Evolutionary conservation across 2,113 vertebrate genomes (phyloP).

Genomic region (Poeciliopsis occidentalis): DNA sequence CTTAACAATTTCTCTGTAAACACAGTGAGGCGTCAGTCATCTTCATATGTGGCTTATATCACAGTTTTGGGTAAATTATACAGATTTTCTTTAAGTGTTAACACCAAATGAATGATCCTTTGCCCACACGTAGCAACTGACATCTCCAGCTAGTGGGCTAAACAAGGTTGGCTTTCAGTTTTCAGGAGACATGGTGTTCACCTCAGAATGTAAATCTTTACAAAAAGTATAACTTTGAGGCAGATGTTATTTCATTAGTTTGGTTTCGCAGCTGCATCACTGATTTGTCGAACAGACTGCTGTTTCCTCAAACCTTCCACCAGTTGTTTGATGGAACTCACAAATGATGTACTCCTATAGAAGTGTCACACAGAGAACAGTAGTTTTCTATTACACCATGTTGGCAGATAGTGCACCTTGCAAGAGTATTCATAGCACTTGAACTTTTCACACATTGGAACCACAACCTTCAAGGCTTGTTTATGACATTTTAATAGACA

Average conservation of each 20-base stretch:
- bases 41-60: neutral
- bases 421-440: neutral
- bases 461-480: neutral
- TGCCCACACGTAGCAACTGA: neutral
- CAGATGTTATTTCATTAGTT: neutral
- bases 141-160: neutral
- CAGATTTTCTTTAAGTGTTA: neutral
- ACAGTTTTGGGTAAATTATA: neutral
- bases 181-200: neutral
- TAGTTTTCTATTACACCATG: neutral
- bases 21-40: neutral
- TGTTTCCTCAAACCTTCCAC: neutral
- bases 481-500: neutral
- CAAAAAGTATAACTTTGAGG: neutral
- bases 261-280: neutral
- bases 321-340: neutral
- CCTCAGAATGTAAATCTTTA: neutral
- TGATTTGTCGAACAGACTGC: neutral
- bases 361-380: neutral
- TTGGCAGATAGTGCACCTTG: neutral
- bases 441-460: neutral
- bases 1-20: neutral
- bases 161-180: neutral
- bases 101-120: neutral
- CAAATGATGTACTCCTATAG: neutral